Conservation (phyloP, 2,888 invertebrate genomes). For the Thelaira solivaga region DNA sequence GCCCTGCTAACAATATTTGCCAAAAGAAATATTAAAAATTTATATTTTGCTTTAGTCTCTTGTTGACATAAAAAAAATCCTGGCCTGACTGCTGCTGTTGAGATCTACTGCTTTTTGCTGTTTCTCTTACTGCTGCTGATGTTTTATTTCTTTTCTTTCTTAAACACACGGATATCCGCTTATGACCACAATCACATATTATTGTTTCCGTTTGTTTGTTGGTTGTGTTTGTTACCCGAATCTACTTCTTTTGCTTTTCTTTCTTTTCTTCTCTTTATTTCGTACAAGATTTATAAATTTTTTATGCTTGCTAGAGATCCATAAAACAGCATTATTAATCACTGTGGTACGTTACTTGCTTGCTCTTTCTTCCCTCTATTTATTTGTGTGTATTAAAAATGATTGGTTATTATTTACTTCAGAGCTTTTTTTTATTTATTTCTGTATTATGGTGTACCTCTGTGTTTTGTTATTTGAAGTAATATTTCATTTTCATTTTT, state of each 20-base stretch:
- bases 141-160: conserved; percentile 32
- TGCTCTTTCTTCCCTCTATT: neutral
- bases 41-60: neutral
- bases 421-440: neutral
- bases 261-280: neutral
- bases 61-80: neutral
- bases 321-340: conserved; percentile 62
- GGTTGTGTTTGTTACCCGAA: neutral
- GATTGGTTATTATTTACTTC: conserved; percentile 59
- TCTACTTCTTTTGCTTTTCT: neutral
- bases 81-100: neutral
- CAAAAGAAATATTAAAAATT: conserved; percentile 1
- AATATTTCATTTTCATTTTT: conserved; percentile 58
- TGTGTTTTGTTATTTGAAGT: conserved; percentile 55
- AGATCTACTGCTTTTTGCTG: neutral
- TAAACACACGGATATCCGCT: conserved; percentile 54
- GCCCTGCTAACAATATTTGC: conserved; percentile 1
- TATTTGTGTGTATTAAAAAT: conserved; percentile 43
- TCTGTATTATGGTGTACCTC: conserved; percentile 2
- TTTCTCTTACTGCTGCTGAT: neutral
- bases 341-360: conserved; percentile 21
- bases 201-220: conserved; percentile 49
- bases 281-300: too few relatives aligned
- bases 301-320: conserved; percentile 37
- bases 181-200: conserved; percentile 62